Evolutionary conservation across 2,113 vertebrate genomes (phyloP).

Genomic region (Vireo altiloquus): DNA sequence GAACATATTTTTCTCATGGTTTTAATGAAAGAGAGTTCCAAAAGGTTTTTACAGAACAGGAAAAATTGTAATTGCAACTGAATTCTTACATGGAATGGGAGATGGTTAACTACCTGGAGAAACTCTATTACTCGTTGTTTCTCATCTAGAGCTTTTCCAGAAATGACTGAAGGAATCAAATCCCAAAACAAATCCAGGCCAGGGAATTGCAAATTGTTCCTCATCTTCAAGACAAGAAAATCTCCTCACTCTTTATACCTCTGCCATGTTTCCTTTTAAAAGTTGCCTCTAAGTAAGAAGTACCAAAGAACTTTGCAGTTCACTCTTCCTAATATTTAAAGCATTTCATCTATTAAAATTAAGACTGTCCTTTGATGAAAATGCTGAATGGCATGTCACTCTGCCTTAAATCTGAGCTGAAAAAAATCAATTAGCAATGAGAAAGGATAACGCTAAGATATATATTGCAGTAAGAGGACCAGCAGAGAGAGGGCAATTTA

Average conservation of each 20-base stretch:
- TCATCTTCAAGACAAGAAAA: background rate
- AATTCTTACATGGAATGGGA: background rate
- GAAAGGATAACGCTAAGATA: slow-evolving; percentile 32
- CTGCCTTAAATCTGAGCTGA: slow-evolving; percentile 53
- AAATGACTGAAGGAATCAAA: background rate
- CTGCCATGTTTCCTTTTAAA: background rate
- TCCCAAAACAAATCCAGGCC: background rate
- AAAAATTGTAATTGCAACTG: background rate
- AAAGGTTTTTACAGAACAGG: background rate
- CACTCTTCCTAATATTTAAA: background rate
- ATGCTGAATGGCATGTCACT: background rate
- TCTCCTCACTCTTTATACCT: background rate
- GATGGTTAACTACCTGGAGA: background rate
- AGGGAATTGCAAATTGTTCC: background rate
- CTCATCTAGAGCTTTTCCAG: background rate
- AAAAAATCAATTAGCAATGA: slow-evolving; percentile 67
- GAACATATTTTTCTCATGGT: background rate
- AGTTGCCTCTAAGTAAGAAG: background rate
- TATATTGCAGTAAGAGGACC: slow-evolving; percentile 48
- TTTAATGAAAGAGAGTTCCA: background rate
- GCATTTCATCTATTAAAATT: background rate
- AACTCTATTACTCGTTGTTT: background rate
- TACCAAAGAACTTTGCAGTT: background rate
- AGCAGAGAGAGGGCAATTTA: slow-evolving; percentile 69
- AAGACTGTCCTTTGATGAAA: slow-evolving; percentile 27